These are phyloP conservation scores for Luperina testacea DNA, from an alignment of 2,888 invertebrate species.

Conservation along the genomic window DNA sequence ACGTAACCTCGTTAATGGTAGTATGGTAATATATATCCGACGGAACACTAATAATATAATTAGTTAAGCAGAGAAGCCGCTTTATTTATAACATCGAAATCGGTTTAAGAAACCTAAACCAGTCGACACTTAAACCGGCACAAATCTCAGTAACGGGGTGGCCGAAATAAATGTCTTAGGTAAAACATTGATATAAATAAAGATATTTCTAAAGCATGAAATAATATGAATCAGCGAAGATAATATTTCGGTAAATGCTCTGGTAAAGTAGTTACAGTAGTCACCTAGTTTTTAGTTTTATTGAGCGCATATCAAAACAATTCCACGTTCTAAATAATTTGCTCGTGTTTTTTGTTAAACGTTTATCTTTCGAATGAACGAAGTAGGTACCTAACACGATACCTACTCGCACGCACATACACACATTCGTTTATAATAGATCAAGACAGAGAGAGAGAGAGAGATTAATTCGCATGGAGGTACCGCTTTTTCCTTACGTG, in stretches of 20 bases:
- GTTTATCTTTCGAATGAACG: conserved; percentile 31
- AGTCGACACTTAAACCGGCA: conserved; percentile 64
- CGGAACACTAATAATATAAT: conserved; percentile 51
- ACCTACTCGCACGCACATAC: neutral
- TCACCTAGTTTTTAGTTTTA: conserved; percentile 45
- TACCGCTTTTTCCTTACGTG: neutral
- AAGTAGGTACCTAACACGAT: neutral
- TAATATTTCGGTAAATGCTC: conserved; percentile 46
- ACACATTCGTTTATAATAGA: neutral
- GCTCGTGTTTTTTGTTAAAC: conserved; percentile 29
- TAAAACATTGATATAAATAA: conserved; percentile 34
- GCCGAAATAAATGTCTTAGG: conserved; percentile 64
- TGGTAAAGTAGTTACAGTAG: conserved; percentile 34
- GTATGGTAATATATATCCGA: conserved; percentile 41
- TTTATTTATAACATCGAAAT: conserved; percentile 57
- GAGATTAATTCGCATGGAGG: neutral
- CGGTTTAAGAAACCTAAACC: conserved; percentile 69
- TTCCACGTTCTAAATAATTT: conserved; percentile 51
- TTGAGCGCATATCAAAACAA: conserved; percentile 57
- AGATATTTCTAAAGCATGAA: conserved; percentile 34
- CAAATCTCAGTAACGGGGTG: conserved; percentile 71
- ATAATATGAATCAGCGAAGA: conserved; percentile 35
- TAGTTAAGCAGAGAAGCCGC: conserved; percentile 37
- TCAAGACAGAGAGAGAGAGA: neutral
- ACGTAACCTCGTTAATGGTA: conserved; percentile 34